Evolutionary conservation across 1,140 invertebrate genomes (phyloP).

Genomic region (Apis cerana): DNA sequence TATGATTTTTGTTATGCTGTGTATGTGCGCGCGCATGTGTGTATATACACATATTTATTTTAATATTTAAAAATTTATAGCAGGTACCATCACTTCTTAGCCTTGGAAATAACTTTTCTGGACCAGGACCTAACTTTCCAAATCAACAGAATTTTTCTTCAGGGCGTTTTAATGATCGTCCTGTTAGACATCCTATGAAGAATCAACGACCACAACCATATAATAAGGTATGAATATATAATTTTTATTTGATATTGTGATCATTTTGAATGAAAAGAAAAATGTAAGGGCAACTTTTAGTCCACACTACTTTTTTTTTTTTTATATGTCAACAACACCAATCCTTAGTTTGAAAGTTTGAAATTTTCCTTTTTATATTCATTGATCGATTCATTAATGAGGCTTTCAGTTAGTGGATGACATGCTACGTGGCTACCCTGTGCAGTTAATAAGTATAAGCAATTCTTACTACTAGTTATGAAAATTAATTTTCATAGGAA

Average conservation of each 20-base stretch:
- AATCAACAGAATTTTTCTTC: slow-evolving; percentile 76
- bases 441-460: slow-evolving; percentile 55
- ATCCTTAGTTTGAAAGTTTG: slow-evolving; percentile 47
- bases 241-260: slow-evolving; percentile 28
- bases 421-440: slow-evolving; percentile 23
- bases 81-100: slow-evolving; percentile 79
- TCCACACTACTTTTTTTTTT: slow-evolving; percentile 46
- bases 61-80: neutral
- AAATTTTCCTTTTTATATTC: slow-evolving; percentile 55
- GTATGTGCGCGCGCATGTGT: no score
- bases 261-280: slow-evolving; percentile 53
- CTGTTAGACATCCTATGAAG: slow-evolving; percentile 73
- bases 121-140: slow-evolving; percentile 74
- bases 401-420: slow-evolving; percentile 61
- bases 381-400: slow-evolving; percentile 56
- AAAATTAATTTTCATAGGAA: slow-evolving; percentile 36
- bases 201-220: slow-evolving; percentile 79
- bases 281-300: slow-evolving; percentile 52
- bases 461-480: slow-evolving; percentile 54
- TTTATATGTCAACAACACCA: slow-evolving; percentile 51
- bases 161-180: slow-evolving; percentile 76
- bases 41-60: neutral
- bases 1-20: neutral
- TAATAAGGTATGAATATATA: slow-evolving; percentile 76
- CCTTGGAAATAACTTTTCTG: slow-evolving; percentile 76